Base-by-base conservation (phyloP, 2,113 vertebrate genomes). In the Synodontis membranacea region DNA sequence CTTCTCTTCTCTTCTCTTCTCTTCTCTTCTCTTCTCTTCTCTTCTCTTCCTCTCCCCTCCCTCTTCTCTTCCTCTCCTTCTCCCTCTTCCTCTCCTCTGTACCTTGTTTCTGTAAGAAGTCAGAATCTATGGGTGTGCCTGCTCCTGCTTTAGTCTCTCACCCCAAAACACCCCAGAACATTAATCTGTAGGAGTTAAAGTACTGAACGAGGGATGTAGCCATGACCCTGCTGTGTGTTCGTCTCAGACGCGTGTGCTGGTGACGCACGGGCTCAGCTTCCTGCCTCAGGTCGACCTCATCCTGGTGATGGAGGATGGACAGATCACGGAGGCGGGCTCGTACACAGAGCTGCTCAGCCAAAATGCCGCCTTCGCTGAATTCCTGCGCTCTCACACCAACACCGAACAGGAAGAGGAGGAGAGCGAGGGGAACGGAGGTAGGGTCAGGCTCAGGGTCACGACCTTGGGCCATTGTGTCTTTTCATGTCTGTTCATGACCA, bases 271-370 rank as follows among this genome's bases (percentile, higher is more conserved):
- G 0, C 84, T 99, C 88, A 96, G 96, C 90, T 98, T 96, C 90
- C 93, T 99, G 89, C 96, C 97, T 1, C 96, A 97, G 82, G 93
- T 94, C 66, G 94, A 99, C 72, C 90, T 95, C 39, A 97, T 99
- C 89, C 88, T 99, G 52, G 97, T 99, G 14, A 95, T 99, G 97
- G 94, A 94, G n/a, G 95, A 97, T 0, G 98, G 98, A 19, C 93
- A 98, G 91, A 96, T 99, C 86, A 97, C 97, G 0, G 98, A 99
- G 94, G 94, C 96, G 90, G 98, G 98, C 17, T 98, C 98, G 25
- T 98, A 99, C 91, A 94, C 96, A 86, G 95, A 98, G 88, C 94
- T 99, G 86, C 93, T 97, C 91, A 91, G 91, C 89, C 96, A 93
- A 8, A 95, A 97, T 0, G 96, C 97, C 6, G 96, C 97, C 84